Evolutionary conservation across 2,797 vertebrate genomes (phyloP).

Genomic region (Sciurus carolinensis): DNA sequence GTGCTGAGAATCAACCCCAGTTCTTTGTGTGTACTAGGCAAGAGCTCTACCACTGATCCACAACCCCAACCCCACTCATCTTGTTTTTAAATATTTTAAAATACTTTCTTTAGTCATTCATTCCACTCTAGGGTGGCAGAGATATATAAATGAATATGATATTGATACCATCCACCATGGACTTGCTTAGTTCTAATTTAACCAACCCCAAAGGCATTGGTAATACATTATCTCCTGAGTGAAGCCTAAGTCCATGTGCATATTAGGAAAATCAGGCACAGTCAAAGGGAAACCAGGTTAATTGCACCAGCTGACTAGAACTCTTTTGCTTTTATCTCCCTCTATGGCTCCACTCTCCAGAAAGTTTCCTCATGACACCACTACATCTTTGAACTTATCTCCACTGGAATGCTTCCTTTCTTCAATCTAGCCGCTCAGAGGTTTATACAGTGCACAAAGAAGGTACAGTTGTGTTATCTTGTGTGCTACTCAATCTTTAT

Average conservation of each 20-base stretch:
- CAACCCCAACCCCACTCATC: not conserved
- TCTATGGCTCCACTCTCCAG: not conserved
- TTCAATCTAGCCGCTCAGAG: not conserved
- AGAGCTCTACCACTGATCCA: no score
- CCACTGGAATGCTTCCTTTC: not conserved
- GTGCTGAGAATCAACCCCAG: no score
- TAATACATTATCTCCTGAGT: not conserved
- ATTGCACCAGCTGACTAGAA: not conserved
- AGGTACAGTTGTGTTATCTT: not conserved
- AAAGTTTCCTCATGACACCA: not conserved
- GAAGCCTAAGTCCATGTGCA: not conserved
- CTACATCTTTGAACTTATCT: not conserved
- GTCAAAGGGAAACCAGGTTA: not conserved
- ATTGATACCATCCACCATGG: no score
- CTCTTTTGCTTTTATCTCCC: not conserved
- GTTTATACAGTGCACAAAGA: not conserved
- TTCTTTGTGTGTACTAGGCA: no score
- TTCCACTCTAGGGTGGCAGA: not conserved
- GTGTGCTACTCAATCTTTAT: not conserved
- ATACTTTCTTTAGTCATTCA: not conserved
- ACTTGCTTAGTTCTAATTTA: not conserved
- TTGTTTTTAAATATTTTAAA: not conserved
- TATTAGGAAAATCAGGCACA: not conserved
- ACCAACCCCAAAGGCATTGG: not conserved
- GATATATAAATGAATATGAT: not conserved